These are phyloP conservation scores for Herminia tarsipennalis DNA, from an alignment of 2,888 invertebrate genomes.

Conservation along the genomic window DNA sequence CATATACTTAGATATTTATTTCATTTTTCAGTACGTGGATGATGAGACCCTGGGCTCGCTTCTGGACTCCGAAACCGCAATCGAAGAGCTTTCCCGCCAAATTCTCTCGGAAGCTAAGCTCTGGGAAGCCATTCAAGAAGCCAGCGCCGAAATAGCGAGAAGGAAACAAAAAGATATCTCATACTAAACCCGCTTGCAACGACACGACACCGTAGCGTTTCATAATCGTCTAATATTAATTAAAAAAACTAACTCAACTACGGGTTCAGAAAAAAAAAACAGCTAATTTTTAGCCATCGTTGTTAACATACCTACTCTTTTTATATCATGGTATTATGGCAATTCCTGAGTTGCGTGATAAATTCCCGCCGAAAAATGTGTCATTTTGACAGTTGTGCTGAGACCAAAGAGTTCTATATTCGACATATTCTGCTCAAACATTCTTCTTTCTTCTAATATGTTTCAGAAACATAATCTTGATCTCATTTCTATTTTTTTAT, in stretches of 20 bases:
- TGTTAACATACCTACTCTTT: background rate
- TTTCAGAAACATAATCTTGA: too few relatives aligned
- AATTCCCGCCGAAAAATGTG: constrained; percentile 1
- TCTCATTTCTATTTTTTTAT: too few relatives aligned
- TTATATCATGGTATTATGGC: background rate
- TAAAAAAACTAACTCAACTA: constrained; percentile 16
- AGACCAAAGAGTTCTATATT: background rate
- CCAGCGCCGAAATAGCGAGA: constrained; percentile 88
- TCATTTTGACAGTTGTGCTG: too few relatives aligned
- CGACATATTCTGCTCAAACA: constrained; percentile 9
- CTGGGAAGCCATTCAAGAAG: constrained; percentile 93
- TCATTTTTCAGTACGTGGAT: constrained; percentile 61
- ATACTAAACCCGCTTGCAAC: constrained; percentile 42
- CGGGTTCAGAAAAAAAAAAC: constrained; percentile 2
- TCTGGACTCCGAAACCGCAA: constrained; percentile 89
- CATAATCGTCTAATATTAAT: constrained; percentile 24
- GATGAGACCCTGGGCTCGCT: constrained; percentile 88
- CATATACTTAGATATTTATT: background rate
- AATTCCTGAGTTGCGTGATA: background rate
- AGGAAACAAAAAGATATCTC: constrained; percentile 83
- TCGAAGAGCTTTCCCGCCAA: constrained; percentile 91
- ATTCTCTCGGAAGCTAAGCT: constrained; percentile 92
- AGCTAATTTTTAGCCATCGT: background rate
- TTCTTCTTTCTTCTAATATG: background rate
- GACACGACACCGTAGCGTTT: constrained; percentile 40